A percentile compares a stretch with the other conserved stretches of the same genome.
These are phyloP conservation scores for Blennius ocellaris DNA, from an alignment of 2,113 vertebrate genomes.

Conservation along the genomic window DNA sequence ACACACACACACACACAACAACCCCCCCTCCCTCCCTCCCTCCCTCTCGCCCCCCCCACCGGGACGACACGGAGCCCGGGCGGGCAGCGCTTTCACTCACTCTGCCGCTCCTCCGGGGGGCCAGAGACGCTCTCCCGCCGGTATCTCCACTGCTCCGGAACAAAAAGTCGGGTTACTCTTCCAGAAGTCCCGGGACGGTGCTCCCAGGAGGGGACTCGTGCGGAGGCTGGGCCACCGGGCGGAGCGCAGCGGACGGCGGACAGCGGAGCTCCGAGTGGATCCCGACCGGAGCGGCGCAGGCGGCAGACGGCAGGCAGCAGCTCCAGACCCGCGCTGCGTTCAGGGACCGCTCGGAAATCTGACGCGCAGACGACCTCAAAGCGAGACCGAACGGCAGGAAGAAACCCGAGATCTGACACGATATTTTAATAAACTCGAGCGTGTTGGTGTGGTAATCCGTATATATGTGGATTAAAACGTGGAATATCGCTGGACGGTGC, in stretches of 20 bases:
- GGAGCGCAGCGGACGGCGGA: background rate
- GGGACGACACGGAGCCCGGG: slow-evolving; percentile 42
- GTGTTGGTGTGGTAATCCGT: too few species aligned
- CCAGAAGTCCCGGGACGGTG: background rate
- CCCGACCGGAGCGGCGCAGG: background rate
- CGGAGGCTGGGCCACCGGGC: background rate
- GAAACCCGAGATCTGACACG: background rate
- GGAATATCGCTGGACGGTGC: background rate
- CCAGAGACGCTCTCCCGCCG: background rate
- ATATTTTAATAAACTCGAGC: background rate
- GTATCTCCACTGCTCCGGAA: background rate
- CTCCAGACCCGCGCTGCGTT: slow-evolving; percentile 51
- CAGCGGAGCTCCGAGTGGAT: slow-evolving; percentile 1
- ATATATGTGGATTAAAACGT: background rate
- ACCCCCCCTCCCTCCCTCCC: slow-evolving; percentile 1
- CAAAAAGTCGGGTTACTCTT: background rate
- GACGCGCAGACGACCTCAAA: rapidly evolving
- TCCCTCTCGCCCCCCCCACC: slow-evolving; percentile 22
- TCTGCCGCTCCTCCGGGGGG: background rate
- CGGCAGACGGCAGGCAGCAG: too few species aligned
- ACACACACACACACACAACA: too few species aligned
- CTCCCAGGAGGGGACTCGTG: slow-evolving; percentile 37
- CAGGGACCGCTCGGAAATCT: slow-evolving; percentile 25
- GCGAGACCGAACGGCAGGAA: background rate
- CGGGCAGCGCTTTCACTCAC: slow-evolving; percentile 13